Percentiles rank a stretch among this genome's conserved stretches.
Evolutionary conservation across 2,888 invertebrate species (phyloP).

Genomic region (Cylloceria caligata): DNA sequence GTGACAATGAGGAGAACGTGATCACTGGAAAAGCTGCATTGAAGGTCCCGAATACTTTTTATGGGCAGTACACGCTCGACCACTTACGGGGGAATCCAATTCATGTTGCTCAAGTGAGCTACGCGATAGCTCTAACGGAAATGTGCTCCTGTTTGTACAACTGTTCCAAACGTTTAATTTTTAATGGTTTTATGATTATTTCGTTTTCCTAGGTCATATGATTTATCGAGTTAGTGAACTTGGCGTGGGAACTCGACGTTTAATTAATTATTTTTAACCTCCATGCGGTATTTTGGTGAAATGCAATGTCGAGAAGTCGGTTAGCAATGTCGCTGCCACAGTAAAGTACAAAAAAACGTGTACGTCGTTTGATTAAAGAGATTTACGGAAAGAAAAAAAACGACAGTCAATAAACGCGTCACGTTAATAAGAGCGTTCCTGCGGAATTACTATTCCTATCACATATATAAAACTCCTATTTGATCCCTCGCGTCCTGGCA

Average conservation of each 20-base stretch:
- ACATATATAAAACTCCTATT: not conserved
- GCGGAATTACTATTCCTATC: not conserved
- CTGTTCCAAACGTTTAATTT: not conserved
- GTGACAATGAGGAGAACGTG: slow-evolving; percentile 13
- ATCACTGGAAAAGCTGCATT: slow-evolving; percentile 29
- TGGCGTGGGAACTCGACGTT: too few species aligned
- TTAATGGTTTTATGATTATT: not conserved
- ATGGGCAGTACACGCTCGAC: slow-evolving; percentile 65
- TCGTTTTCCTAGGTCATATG: too few species aligned
- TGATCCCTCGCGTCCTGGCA: not conserved
- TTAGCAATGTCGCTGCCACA: too few species aligned
- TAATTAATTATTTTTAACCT: too few species aligned
- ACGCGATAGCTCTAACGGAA: not conserved
- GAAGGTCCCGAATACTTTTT: slow-evolving; percentile 49
- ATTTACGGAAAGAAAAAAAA: not conserved
- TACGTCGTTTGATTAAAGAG: too few species aligned
- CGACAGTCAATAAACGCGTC: not conserved
- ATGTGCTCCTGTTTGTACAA: not conserved
- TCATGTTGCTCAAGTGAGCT: slow-evolving; percentile 58
- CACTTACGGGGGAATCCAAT: slow-evolving; percentile 50
- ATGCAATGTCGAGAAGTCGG: too few species aligned
- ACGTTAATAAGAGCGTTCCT: too few species aligned
- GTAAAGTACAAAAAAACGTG: too few species aligned
- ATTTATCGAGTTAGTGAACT: too few species aligned
- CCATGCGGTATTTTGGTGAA: too few species aligned